Base-by-base conservation (phyloP, 2,888 invertebrate species). In the Pachliopta kotzebuea region DNA sequence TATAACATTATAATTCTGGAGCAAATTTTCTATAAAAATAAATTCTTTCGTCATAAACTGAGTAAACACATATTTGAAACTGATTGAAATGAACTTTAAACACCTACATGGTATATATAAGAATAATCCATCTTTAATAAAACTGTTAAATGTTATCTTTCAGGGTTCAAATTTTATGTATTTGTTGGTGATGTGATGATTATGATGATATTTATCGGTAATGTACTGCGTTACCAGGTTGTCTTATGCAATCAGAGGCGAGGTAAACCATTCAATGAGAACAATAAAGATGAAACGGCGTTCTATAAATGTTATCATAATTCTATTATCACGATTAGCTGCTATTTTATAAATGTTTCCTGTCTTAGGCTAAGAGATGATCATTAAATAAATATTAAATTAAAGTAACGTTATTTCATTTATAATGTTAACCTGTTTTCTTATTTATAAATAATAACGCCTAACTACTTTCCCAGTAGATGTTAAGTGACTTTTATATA, bases 301-400 rank as follows among this genome's bases (percentile, higher is more conserved):
- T 84, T 85, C 79, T 83, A 83, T 86, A 84, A 84, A 85, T 87
- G 86, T 88, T 90, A 87, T 86, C 77, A 84, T 86, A 83, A 83
- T 85, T 84, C 83, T 84, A 86, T 81, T 84, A 85, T 85, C 86
- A 83, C 85, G 85, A 84, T 80, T 88, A 89, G 88, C 86, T 81
- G 79, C 83, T 88, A 86, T 86, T 89, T 87, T 87, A 84, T 87
- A 84, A 88, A 88, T 88, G 88, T 90, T 89, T 84, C 88, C 87
- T 88, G 88, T 89, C 81, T 74, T 87, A 86, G 76, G 79, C 75
- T 89, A 89, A 88, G 87, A 86, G 77, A 86, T 81, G 80, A 84
- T 83, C 79, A 86, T 85, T 84, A 85, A 86, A 85, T 87, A 87
- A 88, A 87, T 82, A 85, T 81, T 76, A 82, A 80, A 82, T 76